Conservation (phyloP, 2,888 invertebrate species). For the Odontomyia ornata region DNA sequence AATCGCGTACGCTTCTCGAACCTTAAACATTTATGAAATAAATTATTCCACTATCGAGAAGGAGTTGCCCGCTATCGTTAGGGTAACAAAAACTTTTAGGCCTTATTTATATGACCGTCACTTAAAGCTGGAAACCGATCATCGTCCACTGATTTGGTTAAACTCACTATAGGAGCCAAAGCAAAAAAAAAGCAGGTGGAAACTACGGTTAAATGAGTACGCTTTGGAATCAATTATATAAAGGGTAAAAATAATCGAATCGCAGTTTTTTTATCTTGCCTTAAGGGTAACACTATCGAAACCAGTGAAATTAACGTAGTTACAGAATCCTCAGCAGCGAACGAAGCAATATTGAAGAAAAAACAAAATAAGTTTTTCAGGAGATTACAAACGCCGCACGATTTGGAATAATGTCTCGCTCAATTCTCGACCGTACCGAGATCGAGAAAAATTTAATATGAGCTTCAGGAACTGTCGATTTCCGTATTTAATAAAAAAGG, state of each 20-base stretch:
- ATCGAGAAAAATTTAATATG: too few species aligned
- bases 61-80: too few species aligned
- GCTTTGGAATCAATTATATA: conserved; percentile 15
- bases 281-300: not conserved
- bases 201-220: conserved; percentile 10
- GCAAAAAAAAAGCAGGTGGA: conserved; percentile 27
- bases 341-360: not conserved
- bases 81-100: conserved; percentile 7
- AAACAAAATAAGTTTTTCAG: not conserved
- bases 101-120: conserved; percentile 20
- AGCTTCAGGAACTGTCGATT: too few species aligned
- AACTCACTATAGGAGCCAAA: conserved; percentile 12
- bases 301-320: not conserved
- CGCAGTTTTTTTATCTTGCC: conserved; percentile 11
- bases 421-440: too few species aligned
- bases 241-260: conserved; percentile 22
- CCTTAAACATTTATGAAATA: too few species aligned
- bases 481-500: too few species aligned
- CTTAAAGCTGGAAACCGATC: conserved; percentile 13
- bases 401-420: too few species aligned
- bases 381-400: conserved; percentile 15
- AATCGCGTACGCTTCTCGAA: conserved; percentile 16
- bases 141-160: conserved; percentile 15
- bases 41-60: too few species aligned
- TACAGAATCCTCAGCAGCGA: not conserved